These are phyloP conservation scores for Hypotaenidia okinawae DNA, from an alignment of 2,797 vertebrate genomes.

Conservation along the genomic window DNA sequence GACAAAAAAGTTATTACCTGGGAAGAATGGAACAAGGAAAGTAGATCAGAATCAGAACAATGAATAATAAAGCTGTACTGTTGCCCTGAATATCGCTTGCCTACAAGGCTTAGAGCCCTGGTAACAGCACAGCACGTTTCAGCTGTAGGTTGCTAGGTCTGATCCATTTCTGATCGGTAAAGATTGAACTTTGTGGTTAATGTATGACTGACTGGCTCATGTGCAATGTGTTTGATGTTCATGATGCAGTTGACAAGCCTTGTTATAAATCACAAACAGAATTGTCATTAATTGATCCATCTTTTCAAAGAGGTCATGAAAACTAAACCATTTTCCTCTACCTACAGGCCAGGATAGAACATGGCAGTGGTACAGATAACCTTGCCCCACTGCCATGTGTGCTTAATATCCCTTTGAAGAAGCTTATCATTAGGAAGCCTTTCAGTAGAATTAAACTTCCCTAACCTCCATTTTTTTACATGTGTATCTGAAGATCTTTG, in stretches of 20 bases:
- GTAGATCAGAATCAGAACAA: neutral
- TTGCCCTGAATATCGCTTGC: neutral
- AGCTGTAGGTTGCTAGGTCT: neutral
- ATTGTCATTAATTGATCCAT: neutral
- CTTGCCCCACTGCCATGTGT: neutral
- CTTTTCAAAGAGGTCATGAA: neutral
- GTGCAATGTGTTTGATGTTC: neutral
- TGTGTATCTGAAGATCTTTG: neutral
- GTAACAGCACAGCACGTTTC: neutral
- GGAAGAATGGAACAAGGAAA: conserved; percentile 3
- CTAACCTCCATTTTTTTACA: neutral
- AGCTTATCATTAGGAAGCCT: neutral
- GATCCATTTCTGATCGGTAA: neutral
- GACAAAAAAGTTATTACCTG: conserved; percentile 20
- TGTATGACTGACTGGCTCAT: neutral
- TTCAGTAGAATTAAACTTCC: neutral
- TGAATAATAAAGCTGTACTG: neutral
- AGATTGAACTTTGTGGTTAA: neutral
- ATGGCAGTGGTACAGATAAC: neutral
- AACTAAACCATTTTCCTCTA: neutral
- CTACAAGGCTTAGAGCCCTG: neutral
- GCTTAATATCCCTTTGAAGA: neutral
- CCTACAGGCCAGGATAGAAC: neutral
- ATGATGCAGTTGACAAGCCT: neutral
- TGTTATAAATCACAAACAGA: neutral